phyloP scores from a whole-genome alignment of 2,113 vertebrate genomes.

The Oryzias woworae region DNA sequence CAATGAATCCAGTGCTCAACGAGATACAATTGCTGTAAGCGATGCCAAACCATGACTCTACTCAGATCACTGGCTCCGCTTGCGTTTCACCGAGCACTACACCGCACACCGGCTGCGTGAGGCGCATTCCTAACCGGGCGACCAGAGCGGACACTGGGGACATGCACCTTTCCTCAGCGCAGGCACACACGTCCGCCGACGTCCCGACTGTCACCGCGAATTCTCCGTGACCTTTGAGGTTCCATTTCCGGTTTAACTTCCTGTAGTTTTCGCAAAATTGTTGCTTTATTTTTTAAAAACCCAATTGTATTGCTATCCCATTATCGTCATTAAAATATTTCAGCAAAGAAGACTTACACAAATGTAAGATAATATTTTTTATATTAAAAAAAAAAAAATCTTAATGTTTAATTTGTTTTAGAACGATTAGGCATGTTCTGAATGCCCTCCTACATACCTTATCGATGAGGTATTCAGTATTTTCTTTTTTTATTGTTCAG shows the following conservation, averaged over 20 bases:
- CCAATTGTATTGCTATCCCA: background rate
- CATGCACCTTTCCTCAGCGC: slow-evolving; percentile 75
- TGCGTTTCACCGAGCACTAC: slow-evolving; percentile 38
- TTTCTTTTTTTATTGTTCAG: too few relatives aligned
- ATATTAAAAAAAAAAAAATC: too few relatives aligned
- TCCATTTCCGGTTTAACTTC: slow-evolving; percentile 49
- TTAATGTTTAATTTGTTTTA: too few relatives aligned
- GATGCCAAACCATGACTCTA: slow-evolving; percentile 42
- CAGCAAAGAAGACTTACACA: too few relatives aligned
- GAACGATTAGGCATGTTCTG: too few relatives aligned
- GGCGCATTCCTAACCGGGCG: slow-evolving; percentile 72
- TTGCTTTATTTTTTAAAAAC: background rate
- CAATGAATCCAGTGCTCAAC: slow-evolving; percentile 58
- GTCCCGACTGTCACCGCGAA: slow-evolving; percentile 78
- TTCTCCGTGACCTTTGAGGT: slow-evolving; percentile 69
- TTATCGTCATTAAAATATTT: background rate
- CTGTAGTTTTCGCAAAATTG: slow-evolving; percentile 37
- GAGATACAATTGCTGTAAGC: slow-evolving; percentile 27
- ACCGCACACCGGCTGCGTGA: slow-evolving; percentile 36
- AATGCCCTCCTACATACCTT: too few relatives aligned
- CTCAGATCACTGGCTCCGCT: slow-evolving; percentile 27
- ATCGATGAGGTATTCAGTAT: too few relatives aligned
- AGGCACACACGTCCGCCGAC: slow-evolving; percentile 75
- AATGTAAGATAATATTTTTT: too few relatives aligned
- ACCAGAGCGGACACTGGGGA: slow-evolving; percentile 82